Conservation (phyloP, 2,888 invertebrate genomes). For the Diabrotica balteata region DNA sequence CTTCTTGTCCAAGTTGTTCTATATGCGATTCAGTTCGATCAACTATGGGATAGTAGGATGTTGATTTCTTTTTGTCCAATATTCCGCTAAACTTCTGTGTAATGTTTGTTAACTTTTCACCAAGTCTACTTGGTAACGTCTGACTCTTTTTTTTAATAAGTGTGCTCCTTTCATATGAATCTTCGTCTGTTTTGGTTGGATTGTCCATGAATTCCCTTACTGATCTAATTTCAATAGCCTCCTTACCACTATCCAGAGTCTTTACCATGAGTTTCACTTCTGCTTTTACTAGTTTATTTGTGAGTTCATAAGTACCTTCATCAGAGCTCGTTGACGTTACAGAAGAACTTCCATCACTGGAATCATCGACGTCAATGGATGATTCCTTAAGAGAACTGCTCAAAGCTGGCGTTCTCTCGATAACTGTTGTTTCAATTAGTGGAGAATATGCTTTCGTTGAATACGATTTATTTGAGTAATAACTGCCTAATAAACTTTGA, state of each 20-base stretch:
- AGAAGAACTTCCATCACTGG: constrained; percentile 35
- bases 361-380: constrained; percentile 23
- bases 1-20: constrained; percentile 8
- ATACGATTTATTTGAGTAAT: constrained; percentile 45
- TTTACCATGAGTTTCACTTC: constrained; percentile 64
- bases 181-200: constrained; percentile 21
- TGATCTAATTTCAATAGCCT: constrained; percentile 63
- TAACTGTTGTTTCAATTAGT: constrained; percentile 22
- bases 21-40: constrained; percentile 7
- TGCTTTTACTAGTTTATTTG: constrained; percentile 57
- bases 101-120: constrained; percentile 41
- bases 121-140: constrained; percentile 45
- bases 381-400: constrained; percentile 25
- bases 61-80: constrained; percentile 45
- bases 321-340: constrained; percentile 42
- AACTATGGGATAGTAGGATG: constrained; percentile 35
- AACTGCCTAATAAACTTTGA: constrained; percentile 49
- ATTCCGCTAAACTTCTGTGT: constrained; percentile 46
- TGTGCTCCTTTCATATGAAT: constrained; percentile 10
- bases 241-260: constrained; percentile 61
- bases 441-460: constrained; percentile 30
- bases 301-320: constrained; percentile 48
- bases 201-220: constrained; percentile 55
- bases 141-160: constrained; percentile 39
- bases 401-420: constrained; percentile 7